Conservation (phyloP, 2,888 invertebrate species). For the Cetonia aurata region DNA sequence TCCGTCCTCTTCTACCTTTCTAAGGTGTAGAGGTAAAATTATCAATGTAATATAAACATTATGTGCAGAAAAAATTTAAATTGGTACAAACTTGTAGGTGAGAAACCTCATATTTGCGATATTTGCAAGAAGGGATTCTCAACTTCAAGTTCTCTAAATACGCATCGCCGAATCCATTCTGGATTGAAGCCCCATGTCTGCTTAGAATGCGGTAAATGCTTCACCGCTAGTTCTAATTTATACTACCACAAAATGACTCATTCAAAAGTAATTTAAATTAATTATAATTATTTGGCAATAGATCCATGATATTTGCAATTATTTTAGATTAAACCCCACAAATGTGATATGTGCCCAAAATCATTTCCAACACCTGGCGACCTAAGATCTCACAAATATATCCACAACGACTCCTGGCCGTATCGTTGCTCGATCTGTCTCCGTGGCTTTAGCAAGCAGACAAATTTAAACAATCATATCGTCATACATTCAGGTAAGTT, state of each 20-base stretch:
- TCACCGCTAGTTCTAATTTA: conserved; percentile 92
- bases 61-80: neutral
- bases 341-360: conserved; percentile 77
- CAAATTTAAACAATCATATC: conserved; percentile 79
- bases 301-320: conserved; percentile 29
- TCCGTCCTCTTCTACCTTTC: no score
- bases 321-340: conserved; percentile 79
- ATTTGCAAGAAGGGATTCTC: conserved; percentile 94
- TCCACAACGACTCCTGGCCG: conserved; percentile 80
- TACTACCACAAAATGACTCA: conserved; percentile 97
- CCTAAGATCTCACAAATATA: conserved; percentile 78
- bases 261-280: conserved; percentile 79
- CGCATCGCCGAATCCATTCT: conserved; percentile 90
- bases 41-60: neutral
- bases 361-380: conserved; percentile 82
- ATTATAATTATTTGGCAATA: no score
- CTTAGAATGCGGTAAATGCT: conserved; percentile 90
- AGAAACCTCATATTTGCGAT: conserved; percentile 93
- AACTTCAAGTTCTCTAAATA: conserved; percentile 91
- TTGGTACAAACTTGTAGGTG: conserved; percentile 71
- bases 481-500: conserved; percentile 70
- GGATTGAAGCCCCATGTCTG: conserved; percentile 94
- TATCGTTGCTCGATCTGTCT: conserved; percentile 77
- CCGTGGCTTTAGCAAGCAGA: conserved; percentile 79
- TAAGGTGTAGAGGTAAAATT: no score